Conservation (phyloP, 2,888 invertebrate genomes). For the Eupeodes luniger region DNA sequence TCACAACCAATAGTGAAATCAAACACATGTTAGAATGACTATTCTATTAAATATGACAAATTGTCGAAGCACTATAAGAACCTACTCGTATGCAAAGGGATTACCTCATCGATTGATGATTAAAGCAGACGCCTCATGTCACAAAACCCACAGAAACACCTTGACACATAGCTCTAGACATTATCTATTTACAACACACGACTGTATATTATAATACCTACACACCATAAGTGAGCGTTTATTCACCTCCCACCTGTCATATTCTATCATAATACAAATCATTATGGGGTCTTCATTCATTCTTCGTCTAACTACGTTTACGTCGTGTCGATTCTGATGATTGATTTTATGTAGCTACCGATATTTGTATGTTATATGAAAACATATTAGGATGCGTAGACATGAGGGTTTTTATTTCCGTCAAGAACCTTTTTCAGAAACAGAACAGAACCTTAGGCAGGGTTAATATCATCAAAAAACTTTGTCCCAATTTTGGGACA, state of each 20-base stretch:
- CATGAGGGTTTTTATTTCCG: slow-evolving; percentile 52
- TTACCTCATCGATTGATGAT: slow-evolving; percentile 61
- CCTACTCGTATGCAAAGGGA: slow-evolving; percentile 41
- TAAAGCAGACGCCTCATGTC: slow-evolving; percentile 63
- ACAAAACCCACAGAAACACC: slow-evolving; percentile 46
- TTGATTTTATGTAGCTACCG: slow-evolving; percentile 46
- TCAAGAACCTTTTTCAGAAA: slow-evolving; percentile 2
- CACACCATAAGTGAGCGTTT: slow-evolving; percentile 21
- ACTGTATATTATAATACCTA: background rate
- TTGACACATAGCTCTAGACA: slow-evolving; percentile 49
- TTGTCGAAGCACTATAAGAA: slow-evolving; percentile 21
- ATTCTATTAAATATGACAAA: slow-evolving; percentile 61
- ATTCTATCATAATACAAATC: background rate
- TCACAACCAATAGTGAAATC: slow-evolving; percentile 17
- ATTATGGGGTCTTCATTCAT: background rate
- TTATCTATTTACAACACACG: slow-evolving; percentile 7
- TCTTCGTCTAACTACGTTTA: slow-evolving; percentile 6
- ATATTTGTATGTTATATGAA: slow-evolving; percentile 44
- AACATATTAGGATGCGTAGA: slow-evolving; percentile 40
- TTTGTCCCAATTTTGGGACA: slow-evolving; percentile 55
- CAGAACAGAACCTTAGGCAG: background rate
- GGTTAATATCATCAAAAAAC: background rate
- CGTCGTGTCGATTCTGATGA: slow-evolving; percentile 38
- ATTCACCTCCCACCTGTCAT: slow-evolving; percentile 37
- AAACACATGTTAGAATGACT: slow-evolving; percentile 62